Evolutionary conservation across 2,113 vertebrate genomes (phyloP).

Genomic region (Paratilapia polleni): DNA sequence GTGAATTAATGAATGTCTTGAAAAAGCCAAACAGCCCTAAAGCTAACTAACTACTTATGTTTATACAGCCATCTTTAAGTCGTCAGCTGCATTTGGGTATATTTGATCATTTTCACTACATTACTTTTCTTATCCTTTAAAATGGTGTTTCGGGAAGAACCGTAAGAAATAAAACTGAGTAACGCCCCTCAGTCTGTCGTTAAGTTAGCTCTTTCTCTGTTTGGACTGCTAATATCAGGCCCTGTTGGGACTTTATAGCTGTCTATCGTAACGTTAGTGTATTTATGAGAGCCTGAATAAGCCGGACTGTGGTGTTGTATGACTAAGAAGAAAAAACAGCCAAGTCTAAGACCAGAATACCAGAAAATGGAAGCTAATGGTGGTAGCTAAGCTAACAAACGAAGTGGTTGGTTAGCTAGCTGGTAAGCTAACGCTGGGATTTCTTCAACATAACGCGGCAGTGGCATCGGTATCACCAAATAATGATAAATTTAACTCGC

Average conservation of each 20-base stretch:
- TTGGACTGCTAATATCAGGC: background rate
- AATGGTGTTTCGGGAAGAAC: too few species aligned
- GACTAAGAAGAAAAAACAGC: background rate
- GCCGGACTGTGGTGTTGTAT: background rate
- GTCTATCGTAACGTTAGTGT: background rate
- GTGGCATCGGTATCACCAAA: accelerated
- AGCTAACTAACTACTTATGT: background rate
- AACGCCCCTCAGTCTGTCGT: background rate
- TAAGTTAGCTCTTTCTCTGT: background rate
- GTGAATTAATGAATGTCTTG: background rate
- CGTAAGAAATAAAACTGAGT: background rate
- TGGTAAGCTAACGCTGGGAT: conserved; percentile 1
- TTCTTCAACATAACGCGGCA: background rate
- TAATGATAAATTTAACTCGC: background rate
- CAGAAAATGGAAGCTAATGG: background rate
- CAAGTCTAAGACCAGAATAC: background rate
- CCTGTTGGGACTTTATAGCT: background rate
- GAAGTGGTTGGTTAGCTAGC: conserved; percentile 17
- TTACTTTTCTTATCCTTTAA: too few species aligned
- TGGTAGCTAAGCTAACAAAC: background rate
- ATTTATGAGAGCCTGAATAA: background rate
- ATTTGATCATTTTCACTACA: too few species aligned
- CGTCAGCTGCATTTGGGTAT: background rate
- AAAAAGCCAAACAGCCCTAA: background rate
- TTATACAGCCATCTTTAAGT: background rate